These are phyloP conservation scores for Pseudanteris insignis DNA, from an alignment of 2,888 invertebrate species.

Conservation along the genomic window DNA sequence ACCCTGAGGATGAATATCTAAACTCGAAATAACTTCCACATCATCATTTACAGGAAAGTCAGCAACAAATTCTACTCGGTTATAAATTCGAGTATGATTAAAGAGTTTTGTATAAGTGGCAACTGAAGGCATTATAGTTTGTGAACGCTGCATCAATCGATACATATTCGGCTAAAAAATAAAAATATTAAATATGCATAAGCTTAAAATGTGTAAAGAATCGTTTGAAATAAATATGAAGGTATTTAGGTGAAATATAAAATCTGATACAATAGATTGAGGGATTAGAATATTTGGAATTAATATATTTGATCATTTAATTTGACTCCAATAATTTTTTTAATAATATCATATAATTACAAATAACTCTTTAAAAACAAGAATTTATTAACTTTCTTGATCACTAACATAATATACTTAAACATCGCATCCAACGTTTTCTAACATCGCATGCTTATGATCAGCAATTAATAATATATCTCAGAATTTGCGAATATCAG, in stretches of 20 bases:
- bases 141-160: slow-evolving; percentile 86
- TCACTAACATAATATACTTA: no score
- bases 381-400: no score
- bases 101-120: slow-evolving; percentile 86
- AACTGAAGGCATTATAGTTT: slow-evolving; percentile 82
- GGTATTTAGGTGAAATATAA: not conserved
- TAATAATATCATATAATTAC: no score
- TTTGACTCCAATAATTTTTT: no score
- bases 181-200: not conserved
- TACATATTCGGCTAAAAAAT: slow-evolving; percentile 82
- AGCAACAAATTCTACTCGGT: slow-evolving; percentile 88
- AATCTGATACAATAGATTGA: no score
- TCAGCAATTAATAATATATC: no score
- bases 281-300: no score
- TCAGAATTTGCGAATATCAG: no score
- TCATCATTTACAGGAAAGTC: slow-evolving; percentile 89
- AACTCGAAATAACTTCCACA: slow-evolving; percentile 89
- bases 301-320: no score
- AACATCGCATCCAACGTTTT: no score
- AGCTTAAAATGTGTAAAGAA: not conserved
- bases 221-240: not conserved
- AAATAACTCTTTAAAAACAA: no score
- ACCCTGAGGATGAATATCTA: slow-evolving; percentile 89
- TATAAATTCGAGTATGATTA: slow-evolving; percentile 76
- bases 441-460: no score